Conservation (phyloP, 2,888 invertebrate genomes). For the Ecdyonurus torrentis region DNA sequence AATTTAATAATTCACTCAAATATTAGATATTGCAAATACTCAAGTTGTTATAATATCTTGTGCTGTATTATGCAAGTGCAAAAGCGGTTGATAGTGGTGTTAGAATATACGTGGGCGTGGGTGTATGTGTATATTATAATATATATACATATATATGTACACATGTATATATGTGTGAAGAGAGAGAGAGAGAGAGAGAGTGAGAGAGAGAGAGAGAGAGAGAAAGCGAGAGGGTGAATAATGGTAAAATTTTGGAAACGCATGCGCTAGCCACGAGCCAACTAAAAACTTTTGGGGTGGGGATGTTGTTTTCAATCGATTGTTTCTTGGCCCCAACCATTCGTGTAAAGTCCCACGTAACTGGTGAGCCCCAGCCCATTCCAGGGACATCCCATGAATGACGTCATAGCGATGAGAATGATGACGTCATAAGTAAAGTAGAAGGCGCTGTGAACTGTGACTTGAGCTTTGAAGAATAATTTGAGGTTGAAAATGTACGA, state of each 20-base stretch:
- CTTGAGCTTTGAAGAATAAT: not conserved
- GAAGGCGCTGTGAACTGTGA: not conserved
- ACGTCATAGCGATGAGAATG: not conserved
- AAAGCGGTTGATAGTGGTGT: not conserved
- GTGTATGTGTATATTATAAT: too few species aligned
- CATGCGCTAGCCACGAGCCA: not conserved
- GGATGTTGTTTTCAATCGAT: not conserved
- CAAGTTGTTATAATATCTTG: not conserved
- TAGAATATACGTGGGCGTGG: not conserved
- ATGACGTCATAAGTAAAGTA: not conserved
- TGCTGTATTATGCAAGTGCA: not conserved
- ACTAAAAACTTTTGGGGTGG: not conserved
- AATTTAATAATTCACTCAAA: too few species aligned
- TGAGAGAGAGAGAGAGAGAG: not conserved
- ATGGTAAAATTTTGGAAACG: not conserved
- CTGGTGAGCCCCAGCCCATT: not conserved
- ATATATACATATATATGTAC: too few species aligned
- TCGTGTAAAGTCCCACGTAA: not conserved
- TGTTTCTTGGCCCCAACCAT: not conserved
- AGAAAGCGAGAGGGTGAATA: not conserved
- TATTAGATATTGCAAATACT: not conserved
- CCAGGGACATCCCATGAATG: not conserved
- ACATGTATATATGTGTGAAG: not conserved
- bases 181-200: not conserved
- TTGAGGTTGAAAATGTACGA: too few species aligned